Conservation (phyloP, 1,140 invertebrate genomes). For the Parapsyche elsis region DNA sequence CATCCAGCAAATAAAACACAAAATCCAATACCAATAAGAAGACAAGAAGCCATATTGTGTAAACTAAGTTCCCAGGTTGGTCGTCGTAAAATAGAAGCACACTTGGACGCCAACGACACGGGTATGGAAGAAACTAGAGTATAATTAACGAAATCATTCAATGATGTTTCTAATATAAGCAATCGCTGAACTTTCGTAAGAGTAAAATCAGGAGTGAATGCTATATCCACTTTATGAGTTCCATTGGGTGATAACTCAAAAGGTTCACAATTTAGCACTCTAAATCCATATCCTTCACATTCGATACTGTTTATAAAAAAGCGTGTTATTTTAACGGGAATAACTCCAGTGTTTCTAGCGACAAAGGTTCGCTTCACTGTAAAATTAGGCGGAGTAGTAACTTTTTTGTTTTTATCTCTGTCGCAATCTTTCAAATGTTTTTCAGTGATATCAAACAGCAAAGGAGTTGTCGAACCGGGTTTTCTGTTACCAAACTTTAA, state of each 20-base stretch:
- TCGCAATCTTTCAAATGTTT: constrained; percentile 88
- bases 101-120: constrained; percentile 77
- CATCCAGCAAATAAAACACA: constrained; percentile 53
- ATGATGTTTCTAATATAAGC: constrained; percentile 71
- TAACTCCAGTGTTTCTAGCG: constrained; percentile 88
- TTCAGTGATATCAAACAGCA: constrained; percentile 87
- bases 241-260: constrained; percentile 86
- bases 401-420: constrained; percentile 65
- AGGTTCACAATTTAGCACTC: constrained; percentile 83
- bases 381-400: constrained; percentile 70
- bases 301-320: constrained; percentile 80
- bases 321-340: constrained; percentile 79
- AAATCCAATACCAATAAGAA: constrained; percentile 57
- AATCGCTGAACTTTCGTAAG: constrained; percentile 79
- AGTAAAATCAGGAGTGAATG: constrained; percentile 94
- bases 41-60: constrained; percentile 64
- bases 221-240: constrained; percentile 88
- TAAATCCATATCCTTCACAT: constrained; percentile 91
- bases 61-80: constrained; percentile 84
- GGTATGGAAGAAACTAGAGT: constrained; percentile 85
- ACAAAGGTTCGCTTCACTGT: constrained; percentile 87
- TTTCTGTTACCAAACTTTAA: constrained; percentile 92
- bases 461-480: constrained; percentile 77
- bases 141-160: constrained; percentile 74
- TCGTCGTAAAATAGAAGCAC: constrained; percentile 77